Evolutionary conservation across 1,140 invertebrate genomes (phyloP).

Genomic region (Atta texana): DNA sequence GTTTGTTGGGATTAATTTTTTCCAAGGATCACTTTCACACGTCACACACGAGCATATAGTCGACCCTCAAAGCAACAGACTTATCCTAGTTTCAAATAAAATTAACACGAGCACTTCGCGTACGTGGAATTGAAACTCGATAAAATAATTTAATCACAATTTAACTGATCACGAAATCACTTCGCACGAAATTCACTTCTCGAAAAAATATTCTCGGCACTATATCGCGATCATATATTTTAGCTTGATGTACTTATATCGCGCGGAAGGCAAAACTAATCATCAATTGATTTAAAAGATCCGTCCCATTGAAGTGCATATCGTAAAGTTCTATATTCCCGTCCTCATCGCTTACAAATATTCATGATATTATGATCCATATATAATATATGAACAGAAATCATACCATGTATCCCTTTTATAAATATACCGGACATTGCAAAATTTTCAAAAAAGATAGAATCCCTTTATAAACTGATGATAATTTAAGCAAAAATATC

Average conservation of each 20-base stretch:
- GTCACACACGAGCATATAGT: neutral
- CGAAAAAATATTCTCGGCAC: neutral
- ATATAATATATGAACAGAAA: neutral
- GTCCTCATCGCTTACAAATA: neutral
- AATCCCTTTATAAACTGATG: neutral
- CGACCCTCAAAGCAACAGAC: neutral
- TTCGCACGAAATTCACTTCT: neutral
- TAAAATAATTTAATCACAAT: neutral
- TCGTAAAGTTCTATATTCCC: neutral
- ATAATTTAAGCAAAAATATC: neutral
- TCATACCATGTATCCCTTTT: neutral
- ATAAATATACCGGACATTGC: neutral
- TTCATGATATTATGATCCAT: neutral
- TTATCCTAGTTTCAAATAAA: neutral
- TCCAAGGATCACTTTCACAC: neutral
- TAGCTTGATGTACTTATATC: neutral
- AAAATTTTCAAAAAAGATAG: neutral
- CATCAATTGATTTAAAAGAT: slow-evolving; percentile 46
- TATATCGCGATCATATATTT: neutral
- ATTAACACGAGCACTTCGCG: neutral
- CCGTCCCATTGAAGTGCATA: neutral
- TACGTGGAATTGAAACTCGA: neutral
- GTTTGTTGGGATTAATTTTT: slow-evolving; percentile 19
- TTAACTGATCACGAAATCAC: too few species aligned
- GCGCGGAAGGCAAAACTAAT: neutral